Evolutionary conservation across 2,113 vertebrate genomes (phyloP).

Genomic region (Cyprinus carpio): DNA sequence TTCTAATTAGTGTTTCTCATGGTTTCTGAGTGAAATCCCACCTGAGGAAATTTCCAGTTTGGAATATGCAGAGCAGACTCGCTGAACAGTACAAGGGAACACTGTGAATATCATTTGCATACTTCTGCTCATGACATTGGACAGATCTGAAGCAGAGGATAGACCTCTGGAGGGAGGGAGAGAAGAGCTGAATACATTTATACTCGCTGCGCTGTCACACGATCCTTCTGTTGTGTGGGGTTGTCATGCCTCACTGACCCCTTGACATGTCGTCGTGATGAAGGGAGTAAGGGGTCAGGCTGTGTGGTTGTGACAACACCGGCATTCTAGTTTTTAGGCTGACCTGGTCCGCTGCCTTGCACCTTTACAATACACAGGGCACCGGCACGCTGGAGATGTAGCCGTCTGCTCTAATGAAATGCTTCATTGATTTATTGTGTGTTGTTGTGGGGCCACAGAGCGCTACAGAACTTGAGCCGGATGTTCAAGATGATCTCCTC

Average conservation of each 20-base stretch:
- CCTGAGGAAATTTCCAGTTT: background rate
- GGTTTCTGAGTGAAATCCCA: background rate
- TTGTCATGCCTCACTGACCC: constrained; percentile 50
- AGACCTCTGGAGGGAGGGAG: constrained; percentile 23
- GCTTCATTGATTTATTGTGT: constrained; percentile 47
- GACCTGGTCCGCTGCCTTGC: background rate
- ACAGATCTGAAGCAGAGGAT: background rate
- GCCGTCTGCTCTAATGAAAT: constrained; percentile 46
- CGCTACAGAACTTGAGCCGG: background rate
- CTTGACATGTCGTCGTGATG: constrained; percentile 30
- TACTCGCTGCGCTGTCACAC: constrained; percentile 31
- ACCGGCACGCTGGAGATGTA: background rate
- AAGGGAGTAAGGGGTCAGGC: constrained; percentile 44
- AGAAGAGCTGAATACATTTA: constrained; percentile 26
- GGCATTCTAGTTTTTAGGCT: constrained; percentile 33
- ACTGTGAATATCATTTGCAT: constrained; percentile 28
- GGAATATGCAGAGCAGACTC: background rate
- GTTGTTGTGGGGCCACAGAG: background rate
- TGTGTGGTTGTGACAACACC: constrained; percentile 35
- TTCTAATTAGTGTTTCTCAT: background rate
- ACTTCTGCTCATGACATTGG: constrained; percentile 21
- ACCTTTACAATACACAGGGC: constrained; percentile 33
- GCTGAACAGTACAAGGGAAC: constrained; percentile 20
- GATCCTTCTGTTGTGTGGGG: constrained; percentile 40
- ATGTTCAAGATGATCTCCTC: constrained; percentile 12